These are phyloP conservation scores for Garrulus glandarius DNA, from an alignment of 2,797 vertebrate genomes.

Conservation along the genomic window DNA sequence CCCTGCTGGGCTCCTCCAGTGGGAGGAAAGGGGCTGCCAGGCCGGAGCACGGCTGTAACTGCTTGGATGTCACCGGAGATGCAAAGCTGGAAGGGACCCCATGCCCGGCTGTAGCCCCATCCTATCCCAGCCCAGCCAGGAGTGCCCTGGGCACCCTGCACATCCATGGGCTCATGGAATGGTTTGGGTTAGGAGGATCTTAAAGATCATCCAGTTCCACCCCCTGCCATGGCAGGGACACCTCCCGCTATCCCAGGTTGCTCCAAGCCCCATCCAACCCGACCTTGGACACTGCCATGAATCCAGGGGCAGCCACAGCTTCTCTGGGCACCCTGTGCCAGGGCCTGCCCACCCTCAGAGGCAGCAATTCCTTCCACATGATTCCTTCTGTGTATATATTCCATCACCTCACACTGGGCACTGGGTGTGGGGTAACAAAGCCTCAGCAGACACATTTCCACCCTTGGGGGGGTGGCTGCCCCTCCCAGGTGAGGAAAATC, in stretches of 20 bases:
- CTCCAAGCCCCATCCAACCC: fast-evolving
- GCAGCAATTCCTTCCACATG: background rate
- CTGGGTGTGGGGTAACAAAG: fast-evolving
- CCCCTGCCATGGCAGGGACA: background rate
- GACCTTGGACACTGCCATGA: background rate
- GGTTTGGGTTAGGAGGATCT: background rate
- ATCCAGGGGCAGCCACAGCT: background rate
- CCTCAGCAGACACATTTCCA: fast-evolving
- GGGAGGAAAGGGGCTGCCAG: background rate
- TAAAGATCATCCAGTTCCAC: background rate
- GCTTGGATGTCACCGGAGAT: background rate
- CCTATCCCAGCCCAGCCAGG: fast-evolving
- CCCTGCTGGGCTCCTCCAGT: background rate
- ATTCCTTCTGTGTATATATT: background rate
- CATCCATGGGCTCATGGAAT: fast-evolving
- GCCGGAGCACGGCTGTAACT: background rate
- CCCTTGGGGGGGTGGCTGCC: fast-evolving
- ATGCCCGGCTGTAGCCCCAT: background rate
- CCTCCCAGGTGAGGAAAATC: fast-evolving
- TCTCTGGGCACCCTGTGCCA: background rate
- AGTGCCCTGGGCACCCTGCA: background rate
- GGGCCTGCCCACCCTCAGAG: background rate
- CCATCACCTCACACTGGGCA: background rate
- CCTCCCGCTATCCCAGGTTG: fast-evolving
- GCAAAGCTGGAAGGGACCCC: background rate